Percentiles rank a stretch among this genome's conserved stretches.
phyloP scores from a whole-genome alignment of 2,113 vertebrate species.

The Brienomyrus longianalis region DNA sequence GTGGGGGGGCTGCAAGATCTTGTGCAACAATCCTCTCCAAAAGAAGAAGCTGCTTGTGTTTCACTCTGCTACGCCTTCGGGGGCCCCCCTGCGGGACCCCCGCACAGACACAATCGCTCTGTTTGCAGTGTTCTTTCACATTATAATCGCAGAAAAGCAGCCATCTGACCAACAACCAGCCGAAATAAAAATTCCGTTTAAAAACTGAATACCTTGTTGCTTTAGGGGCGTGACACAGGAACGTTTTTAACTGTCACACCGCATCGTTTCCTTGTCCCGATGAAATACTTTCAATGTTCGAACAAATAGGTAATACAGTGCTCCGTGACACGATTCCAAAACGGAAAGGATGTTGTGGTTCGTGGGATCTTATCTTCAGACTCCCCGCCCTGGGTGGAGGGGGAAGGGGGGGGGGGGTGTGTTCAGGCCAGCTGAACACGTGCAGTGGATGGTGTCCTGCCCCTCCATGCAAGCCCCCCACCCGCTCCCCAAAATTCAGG shows the following conservation, averaged over 20 bases:
- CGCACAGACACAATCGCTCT: constrained; percentile 29
- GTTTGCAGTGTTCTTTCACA: constrained; percentile 57
- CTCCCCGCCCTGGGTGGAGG: constrained; percentile 50
- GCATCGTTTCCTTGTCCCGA: constrained; percentile 9
- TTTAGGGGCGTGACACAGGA: not conserved
- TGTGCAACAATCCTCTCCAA: constrained; percentile 47
- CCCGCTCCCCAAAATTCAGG: not conserved
- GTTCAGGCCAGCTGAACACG: constrained; percentile 79
- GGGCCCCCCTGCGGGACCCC: constrained; percentile 17
- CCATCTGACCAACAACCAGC: constrained; percentile 36
- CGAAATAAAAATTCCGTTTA: constrained; percentile 30
- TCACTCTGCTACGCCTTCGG: constrained; percentile 25
- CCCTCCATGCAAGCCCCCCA: constrained; percentile 39
- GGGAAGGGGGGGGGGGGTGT: constrained; percentile 38
- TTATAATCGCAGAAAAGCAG: constrained; percentile 61
- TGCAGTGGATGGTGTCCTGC: constrained; percentile 67
- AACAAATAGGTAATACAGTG: constrained; percentile 57
- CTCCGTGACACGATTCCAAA: constrained; percentile 50
- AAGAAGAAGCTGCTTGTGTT: constrained; percentile 29
- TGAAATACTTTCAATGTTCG: constrained; percentile 42
- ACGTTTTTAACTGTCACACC: constrained; percentile 44
- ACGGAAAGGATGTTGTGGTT: constrained; percentile 18
- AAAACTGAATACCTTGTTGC: constrained; percentile 15
- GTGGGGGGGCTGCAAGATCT: constrained; percentile 33
- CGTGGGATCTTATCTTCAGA: constrained; percentile 38